Evolutionary conservation across 2,797 vertebrate species (phyloP), one percentile per base, ranked within the genome.

Genomic region (Ctenochaetus hawaiiensis): DNA sequence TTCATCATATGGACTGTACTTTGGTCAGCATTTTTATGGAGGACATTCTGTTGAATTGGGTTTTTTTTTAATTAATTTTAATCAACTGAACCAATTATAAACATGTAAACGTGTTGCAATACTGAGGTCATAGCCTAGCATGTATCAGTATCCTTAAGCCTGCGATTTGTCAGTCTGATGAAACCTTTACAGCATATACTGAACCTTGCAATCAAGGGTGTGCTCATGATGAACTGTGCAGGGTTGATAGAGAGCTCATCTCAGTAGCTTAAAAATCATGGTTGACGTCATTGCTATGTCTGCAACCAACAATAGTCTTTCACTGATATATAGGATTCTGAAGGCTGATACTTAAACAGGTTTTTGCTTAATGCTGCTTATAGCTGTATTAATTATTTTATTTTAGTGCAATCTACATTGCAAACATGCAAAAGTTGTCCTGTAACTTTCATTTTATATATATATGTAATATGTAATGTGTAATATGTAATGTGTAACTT

Each of bases 161-260:
- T 81, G 56, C 45, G 69, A 64, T 68, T 57, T 17, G 13, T 72
- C 54, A 62, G 57, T 7, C 9, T 77, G 67, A 77, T 81, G 75
- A 78, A 80, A 82, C 52, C 58, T 64, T 49, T 39, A 59, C 53
- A 64, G 61, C 71, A 56, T 11, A 7, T n/a, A 5, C 44, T 72
- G 72, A 81, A 70, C 41, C 59, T 66, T 56, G 56, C 2, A 16
- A 61, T 49, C 16, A 13, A 78, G 78, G 70, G 51, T 56, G 75
- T 72, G 70, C 3, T 70, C 65, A 47, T 81, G 78, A 84, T 75
- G 70, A 87, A 79, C 53, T 16, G 39, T 34, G 53, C 17, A 63
- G 56, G 8, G 2, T 8, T 39, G 63, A 72, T 16, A 18, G n/a
- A 75, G 44, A 49, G 22, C 56, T 45, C 18, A 54, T 71, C 26